Evolutionary conservation across 2,888 invertebrate genomes (phyloP).

Genomic region (Oscheius sp.): DNA sequence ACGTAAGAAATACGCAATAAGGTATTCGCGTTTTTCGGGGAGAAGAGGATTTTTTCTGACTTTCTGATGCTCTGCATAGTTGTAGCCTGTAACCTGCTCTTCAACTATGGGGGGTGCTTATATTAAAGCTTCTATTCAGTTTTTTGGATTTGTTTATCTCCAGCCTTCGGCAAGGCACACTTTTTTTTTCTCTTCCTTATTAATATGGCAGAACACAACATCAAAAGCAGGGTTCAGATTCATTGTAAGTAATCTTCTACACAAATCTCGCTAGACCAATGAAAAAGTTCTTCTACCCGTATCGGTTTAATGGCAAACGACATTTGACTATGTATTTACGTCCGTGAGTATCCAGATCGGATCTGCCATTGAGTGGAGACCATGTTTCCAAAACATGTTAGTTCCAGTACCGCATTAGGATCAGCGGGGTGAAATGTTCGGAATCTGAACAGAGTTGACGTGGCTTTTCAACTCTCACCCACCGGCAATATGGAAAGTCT

Average conservation of each 20-base stretch:
- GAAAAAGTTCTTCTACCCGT: not conserved
- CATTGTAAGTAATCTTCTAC: not conserved
- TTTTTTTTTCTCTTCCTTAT: too few relatives aligned
- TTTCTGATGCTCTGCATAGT: too few relatives aligned
- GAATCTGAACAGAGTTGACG: constrained; percentile 32
- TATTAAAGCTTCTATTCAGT: too few relatives aligned
- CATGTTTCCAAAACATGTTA: constrained; percentile 51
- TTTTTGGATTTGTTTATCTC: too few relatives aligned
- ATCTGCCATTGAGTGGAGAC: constrained; percentile 29
- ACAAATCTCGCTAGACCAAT: not conserved
- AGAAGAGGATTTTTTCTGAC: too few relatives aligned
- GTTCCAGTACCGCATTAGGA: constrained; percentile 41
- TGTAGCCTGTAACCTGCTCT: too few relatives aligned
- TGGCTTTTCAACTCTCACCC: not conserved
- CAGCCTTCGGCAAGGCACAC: too few relatives aligned
- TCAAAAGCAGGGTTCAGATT: not conserved
- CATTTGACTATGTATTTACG: not conserved
- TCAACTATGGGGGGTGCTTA: too few relatives aligned
- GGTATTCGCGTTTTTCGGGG: too few relatives aligned
- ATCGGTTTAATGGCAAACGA: not conserved
- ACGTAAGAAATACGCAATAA: too few relatives aligned
- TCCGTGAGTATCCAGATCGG: constrained; percentile 19
- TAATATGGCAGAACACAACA: too few relatives aligned
- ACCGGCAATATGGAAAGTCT: constrained; percentile 37
- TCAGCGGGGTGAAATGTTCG: constrained; percentile 40